Conservation (phyloP, 2,888 invertebrate species). For the Cyaniris semiargus region DNA sequence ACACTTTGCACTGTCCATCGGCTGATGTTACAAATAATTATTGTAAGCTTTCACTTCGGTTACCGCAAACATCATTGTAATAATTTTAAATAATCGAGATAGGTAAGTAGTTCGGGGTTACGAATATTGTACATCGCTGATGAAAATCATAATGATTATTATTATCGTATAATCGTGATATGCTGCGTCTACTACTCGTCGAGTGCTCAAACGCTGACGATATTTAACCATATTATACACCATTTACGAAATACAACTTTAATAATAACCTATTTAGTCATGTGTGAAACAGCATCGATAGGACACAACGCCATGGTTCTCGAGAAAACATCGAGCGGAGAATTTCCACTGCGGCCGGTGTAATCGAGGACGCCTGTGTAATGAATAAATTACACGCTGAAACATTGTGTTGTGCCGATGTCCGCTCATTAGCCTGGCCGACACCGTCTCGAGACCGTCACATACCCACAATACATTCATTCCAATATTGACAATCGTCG, state of each 20-base stretch:
- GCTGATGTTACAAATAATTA: not conserved
- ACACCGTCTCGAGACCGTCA: slow-evolving; percentile 53
- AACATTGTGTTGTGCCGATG: slow-evolving; percentile 78
- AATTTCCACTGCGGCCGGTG: slow-evolving; percentile 66
- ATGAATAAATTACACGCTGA: slow-evolving; percentile 81
- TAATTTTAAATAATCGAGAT: not conserved
- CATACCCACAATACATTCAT: slow-evolving; percentile 51
- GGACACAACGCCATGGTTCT: slow-evolving; percentile 34
- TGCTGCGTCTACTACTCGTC: not conserved
- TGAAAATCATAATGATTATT: not conserved
- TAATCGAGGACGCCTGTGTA: slow-evolving; percentile 77
- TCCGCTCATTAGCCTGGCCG: slow-evolving; percentile 69
- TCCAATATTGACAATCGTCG: slow-evolving; percentile 71
- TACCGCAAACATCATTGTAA: not conserved
- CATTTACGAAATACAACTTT: no score
- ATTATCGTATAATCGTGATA: not conserved
- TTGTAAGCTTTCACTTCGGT: not conserved
- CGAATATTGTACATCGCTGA: not conserved
- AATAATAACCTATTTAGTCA: not conserved
- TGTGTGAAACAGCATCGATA: not conserved
- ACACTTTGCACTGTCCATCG: slow-evolving; percentile 20
- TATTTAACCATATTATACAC: not conserved
- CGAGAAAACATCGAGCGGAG: slow-evolving; percentile 66
- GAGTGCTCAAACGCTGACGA: not conserved
- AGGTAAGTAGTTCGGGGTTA: not conserved